These are phyloP conservation scores for Catagonus wagneri DNA, from an alignment of 2,113 vertebrate species.

Conservation along the genomic window DNA sequence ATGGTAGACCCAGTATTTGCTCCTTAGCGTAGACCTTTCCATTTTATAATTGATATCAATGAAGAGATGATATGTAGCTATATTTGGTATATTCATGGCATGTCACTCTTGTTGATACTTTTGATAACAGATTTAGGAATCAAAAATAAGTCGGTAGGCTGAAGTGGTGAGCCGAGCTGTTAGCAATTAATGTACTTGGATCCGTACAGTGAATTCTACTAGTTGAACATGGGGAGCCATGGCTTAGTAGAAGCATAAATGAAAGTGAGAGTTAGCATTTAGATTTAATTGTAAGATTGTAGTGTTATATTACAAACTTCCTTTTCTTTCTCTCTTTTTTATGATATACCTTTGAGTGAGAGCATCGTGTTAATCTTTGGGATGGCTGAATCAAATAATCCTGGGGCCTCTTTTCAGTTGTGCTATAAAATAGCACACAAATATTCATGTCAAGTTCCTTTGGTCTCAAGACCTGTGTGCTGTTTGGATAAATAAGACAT, in stretches of 20 bases:
- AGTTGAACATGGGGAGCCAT: neutral
- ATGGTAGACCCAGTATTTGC: neutral
- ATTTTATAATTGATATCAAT: neutral
- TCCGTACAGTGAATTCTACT: neutral
- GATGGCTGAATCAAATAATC: neutral
- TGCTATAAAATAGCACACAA: neutral
- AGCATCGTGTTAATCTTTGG: neutral
- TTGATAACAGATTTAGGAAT: neutral
- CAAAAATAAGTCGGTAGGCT: neutral
- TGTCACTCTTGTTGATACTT: neutral
- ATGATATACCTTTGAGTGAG: neutral
- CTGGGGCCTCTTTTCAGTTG: neutral
- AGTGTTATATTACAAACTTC: neutral
- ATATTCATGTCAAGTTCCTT: neutral
- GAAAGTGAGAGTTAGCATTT: conserved; percentile 7
- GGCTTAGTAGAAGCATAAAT: neutral
- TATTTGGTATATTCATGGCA: neutral
- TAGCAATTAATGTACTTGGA: neutral
- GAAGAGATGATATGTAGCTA: neutral
- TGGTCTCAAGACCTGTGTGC: neutral
- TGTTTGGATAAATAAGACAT: neutral
- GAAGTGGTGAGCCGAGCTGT: neutral
- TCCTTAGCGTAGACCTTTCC: neutral
- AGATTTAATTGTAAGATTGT: neutral
- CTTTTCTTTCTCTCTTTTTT: neutral